Evolutionary conservation across 2,797 vertebrate genomes (phyloP), one percentile per base, ranked within the genome.

Genomic region (Poeciliopsis gracilis): DNA sequence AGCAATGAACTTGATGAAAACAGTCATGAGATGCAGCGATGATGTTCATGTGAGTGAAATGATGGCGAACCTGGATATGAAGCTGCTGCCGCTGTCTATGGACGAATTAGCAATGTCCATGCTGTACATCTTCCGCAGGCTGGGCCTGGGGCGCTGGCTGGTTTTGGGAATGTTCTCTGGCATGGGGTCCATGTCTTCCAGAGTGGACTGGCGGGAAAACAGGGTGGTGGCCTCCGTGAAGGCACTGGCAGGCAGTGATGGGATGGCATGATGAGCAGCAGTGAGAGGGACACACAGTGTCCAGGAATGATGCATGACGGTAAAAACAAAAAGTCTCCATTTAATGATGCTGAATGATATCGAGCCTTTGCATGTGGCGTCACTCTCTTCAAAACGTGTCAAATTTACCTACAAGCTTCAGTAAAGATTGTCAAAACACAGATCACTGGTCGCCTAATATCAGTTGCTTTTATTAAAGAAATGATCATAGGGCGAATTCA

Each of bases 161-260:
- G 98, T 99, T 97, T 97, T 99, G 94, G 97, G 98, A 94, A 98
- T 95, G 93, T 91, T 92, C 89, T 98, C 97, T 82, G 96, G 95
- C 95, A 97, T 97, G 88, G 95, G 97, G 84, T 99, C 98, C 92
- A 99, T 96, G 94, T 99, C 98, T 93, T 99, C 98, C 95, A 99
- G 96, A 61, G 98, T 99, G 95, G 98, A 99, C 93, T 99, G 97
- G 90, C 98, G 97, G 87, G 98, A 99, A 91, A 99, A 97, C 92
- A 99, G 96, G 91, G 96, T 98, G 95, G 98, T 99, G 95, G 97
- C 98, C 91, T 99, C 98, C 80, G 98, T 99, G 96, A 94, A 96
- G 94, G 95, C 97, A 90, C 98, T 99, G 97, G 95, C 94, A 95
- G 95, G 92, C 49, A 84, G 94, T 94, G 77, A 86, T 87, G 67